A percentile compares a stretch with the other conserved stretches of the same genome.
Evolutionary conservation across 2,113 vertebrate genomes (phyloP).

Genomic region (Microtus ochrogaster): DNA sequence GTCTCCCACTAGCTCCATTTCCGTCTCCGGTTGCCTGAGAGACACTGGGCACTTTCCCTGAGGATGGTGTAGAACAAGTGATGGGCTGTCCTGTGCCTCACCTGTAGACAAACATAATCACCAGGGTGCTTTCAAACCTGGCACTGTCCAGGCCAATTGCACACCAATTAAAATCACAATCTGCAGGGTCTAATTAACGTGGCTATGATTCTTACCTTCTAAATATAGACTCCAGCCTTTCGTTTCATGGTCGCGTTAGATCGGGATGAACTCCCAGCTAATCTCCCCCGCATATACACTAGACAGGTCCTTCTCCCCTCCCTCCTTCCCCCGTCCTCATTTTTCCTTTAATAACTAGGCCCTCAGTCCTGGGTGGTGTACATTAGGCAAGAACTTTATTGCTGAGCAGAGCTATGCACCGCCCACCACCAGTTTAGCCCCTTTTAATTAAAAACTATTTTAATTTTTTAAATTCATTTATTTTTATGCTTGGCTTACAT

Average conservation of each 20-base stretch:
- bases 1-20: background rate
- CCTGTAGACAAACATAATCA: background rate
- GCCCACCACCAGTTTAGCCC: too few species aligned
- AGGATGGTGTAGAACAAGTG: background rate
- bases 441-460: background rate
- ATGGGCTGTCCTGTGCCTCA: background rate
- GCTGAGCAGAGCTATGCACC: background rate
- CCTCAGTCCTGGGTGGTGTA: background rate
- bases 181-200: background rate
- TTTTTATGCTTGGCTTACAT: background rate
- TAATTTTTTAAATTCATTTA: background rate
- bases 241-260: background rate
- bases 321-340: too few species aligned
- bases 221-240: slow-evolving; percentile 24
- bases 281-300: background rate
- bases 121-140: background rate
- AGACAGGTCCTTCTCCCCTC: background rate
- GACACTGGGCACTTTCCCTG: background rate
- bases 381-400: background rate
- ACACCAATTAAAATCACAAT: background rate
- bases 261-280: background rate
- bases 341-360: background rate
- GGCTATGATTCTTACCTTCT: background rate
- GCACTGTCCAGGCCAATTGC: too few species aligned
- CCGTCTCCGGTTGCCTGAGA: background rate